Evolutionary conservation across 2,797 vertebrate species (phyloP), one percentile per base, ranked within the genome.

Genomic region (Leuciscus waleckii): DNA sequence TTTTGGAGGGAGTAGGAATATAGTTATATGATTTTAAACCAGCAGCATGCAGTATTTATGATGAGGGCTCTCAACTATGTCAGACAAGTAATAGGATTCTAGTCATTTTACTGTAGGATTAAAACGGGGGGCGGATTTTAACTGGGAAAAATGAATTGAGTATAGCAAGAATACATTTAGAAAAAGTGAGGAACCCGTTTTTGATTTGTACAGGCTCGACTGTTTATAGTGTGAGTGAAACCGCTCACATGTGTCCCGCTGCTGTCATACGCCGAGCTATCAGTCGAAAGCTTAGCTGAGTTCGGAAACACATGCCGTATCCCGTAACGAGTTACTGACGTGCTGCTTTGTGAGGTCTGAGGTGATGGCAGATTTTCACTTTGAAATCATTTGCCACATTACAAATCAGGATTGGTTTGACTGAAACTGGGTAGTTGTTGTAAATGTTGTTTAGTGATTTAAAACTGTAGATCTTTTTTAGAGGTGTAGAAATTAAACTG

Each of bases 71-170:
- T 91, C 92, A 87, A 93, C 91, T 94, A 90, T 89, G 91, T 93
- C 93, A 91, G 92, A 93, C 93, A 94, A 94, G 94, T 93, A 94
- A 93, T 91, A 91, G 93, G 92, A 93, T 92, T 94, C 91, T 92
- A 92, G 90, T 89, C 82, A 86, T 93, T 95, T 95, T 94, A 94
- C 88, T 91, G 80, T 87, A 86, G 77, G 91, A 94, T 94, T 94
- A 92, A 92, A 93, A 92, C 79, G 80, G 90, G 46, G 88, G 88
- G 92, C 87, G 89, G 79, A 84, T 94, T 94, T 94, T 91, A 92
- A 88, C 88, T 89, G 90, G 90, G 90, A 89, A 89, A 91, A 90
- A 86, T 78, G 89, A 88, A 88, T 92, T 89, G 91, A 92, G 90
- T 91, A 90, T 77, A 92, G 93, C 93, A 92, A 91, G 90, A 93